Conservation (phyloP, 1,140 invertebrate genomes). For the Sycophaga agraensis region DNA sequence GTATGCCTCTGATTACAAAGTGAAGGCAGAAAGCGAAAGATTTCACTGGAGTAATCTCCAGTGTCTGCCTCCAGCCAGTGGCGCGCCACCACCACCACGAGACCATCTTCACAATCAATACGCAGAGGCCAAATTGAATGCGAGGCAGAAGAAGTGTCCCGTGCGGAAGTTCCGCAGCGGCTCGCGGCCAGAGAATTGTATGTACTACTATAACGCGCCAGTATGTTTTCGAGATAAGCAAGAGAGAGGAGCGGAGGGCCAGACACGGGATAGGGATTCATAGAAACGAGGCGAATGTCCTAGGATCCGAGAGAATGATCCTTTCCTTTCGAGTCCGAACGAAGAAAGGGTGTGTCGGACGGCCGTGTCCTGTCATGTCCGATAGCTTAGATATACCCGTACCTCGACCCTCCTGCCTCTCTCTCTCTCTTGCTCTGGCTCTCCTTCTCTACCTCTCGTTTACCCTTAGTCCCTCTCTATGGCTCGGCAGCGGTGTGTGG, state of each 20-base stretch:
- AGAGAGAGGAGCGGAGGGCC: slow-evolving; percentile 3
- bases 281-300: slow-evolving; percentile 30
- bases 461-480: too few species aligned
- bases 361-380: slow-evolving; percentile 57
- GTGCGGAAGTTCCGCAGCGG: too few species aligned
- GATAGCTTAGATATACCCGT: slow-evolving; percentile 54
- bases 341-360: slow-evolving; percentile 59
- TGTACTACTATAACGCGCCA: background rate
- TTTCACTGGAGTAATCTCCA: background rate
- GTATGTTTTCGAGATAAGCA: slow-evolving; percentile 51
- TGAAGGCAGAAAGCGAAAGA: too few species aligned
- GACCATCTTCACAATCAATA: background rate
- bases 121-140: background rate
- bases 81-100: background rate
- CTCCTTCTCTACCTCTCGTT: background rate
- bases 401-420: slow-evolving; percentile 7
- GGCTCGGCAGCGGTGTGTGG: too few species aligned
- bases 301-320: slow-evolving; percentile 39
- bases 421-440: slow-evolving; percentile 31
- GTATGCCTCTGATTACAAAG: too few species aligned
- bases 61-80: background rate
- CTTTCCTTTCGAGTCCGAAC: slow-evolving; percentile 51
- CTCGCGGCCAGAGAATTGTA: background rate
- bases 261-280: background rate
- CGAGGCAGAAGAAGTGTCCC: background rate